Base-by-base conservation (phyloP, 2,888 invertebrate species). In the Hirtodrosophila trivittata region DNA sequence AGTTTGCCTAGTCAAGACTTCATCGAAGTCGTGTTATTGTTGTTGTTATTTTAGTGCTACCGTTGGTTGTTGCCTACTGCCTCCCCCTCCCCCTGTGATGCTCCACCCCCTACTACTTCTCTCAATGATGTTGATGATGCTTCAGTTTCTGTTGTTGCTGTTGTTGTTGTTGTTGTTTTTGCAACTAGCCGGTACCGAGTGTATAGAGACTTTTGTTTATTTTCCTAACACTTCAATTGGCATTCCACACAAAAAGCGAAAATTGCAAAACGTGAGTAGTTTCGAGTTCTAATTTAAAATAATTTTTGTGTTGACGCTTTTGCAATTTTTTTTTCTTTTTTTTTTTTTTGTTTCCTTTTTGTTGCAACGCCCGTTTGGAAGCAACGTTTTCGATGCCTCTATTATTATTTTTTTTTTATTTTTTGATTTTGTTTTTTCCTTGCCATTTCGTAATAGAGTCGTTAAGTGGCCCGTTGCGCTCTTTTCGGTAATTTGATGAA, bases 241-340 rank as follows among this genome's bases (percentile, higher is more conserved):
- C 82, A 85, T 82, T 87, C 87, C 87, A 86, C 69, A 86, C 78
- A 85, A 84, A 87, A 85, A 82, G 73, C 87, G 82, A 86, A 83
- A 83, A 87, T 87, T 87, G 83, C 87, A 83, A 83, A 83, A 83
- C 83, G 83, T 83, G 83, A 87, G 83, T 70, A 87, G 86, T 83
- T 87, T 87, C 81, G 76, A 87, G 83, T 87, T 83, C 83, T 83
- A 83, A 87, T 83, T 83, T 83, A 86, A 83, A 83, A 83, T 87
- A 87, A 83, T 83, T 87, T 87, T 83, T 87, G 80, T 82, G 87
- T 82, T 82, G 87, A 82, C 82, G 87, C 86, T 82, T 87, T 82
- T 82, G 87, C 87, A 85, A 81, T 72, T 62, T 60, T 75, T 71
- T 70, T 55, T 52, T 45, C 41, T 58, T 56, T 65, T 70, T 42